Percentiles rank a stretch among this genome's conserved stretches.
phyloP scores from a whole-genome alignment of 1,140 invertebrate genomes.

The Heliconius congener region DNA sequence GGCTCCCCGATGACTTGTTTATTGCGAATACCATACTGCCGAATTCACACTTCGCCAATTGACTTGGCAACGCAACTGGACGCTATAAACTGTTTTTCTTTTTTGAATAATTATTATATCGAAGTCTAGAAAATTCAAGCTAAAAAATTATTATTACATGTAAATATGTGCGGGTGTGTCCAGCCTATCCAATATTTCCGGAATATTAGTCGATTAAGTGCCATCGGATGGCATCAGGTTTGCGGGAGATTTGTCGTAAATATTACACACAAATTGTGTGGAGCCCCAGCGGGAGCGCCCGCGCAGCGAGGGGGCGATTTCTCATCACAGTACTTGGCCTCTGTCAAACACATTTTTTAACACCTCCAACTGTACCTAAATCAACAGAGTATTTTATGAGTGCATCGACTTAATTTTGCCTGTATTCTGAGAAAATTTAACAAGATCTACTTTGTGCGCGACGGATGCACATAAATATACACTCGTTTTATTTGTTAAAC shows the following conservation, averaged over 20 bases:
- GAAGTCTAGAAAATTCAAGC: neutral
- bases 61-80: constrained; percentile 30
- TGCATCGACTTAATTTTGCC: constrained; percentile 56
- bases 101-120: neutral
- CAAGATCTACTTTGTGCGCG: constrained; percentile 24
- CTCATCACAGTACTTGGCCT: constrained; percentile 71
- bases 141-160: neutral
- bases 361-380: constrained; percentile 72
- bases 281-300: constrained; percentile 67
- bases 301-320: constrained; percentile 78
- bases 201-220: constrained; percentile 46
- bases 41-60: constrained; percentile 56
- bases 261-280: constrained; percentile 74
- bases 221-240: constrained; percentile 62
- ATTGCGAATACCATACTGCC: constrained; percentile 52
- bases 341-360: constrained; percentile 79
- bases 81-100: neutral
- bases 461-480: constrained; percentile 3
- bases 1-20: constrained; percentile 56
- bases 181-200: constrained; percentile 9
- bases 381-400: constrained; percentile 71
- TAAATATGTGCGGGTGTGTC: neutral
- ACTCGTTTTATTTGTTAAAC: neutral
- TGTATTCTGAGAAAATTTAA: constrained; percentile 29
- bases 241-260: constrained; percentile 71